Percentiles rank a stretch among this genome's conserved stretches.
phyloP scores from a whole-genome alignment of 2,113 vertebrate species.

The Stercorarius parasiticus region DNA sequence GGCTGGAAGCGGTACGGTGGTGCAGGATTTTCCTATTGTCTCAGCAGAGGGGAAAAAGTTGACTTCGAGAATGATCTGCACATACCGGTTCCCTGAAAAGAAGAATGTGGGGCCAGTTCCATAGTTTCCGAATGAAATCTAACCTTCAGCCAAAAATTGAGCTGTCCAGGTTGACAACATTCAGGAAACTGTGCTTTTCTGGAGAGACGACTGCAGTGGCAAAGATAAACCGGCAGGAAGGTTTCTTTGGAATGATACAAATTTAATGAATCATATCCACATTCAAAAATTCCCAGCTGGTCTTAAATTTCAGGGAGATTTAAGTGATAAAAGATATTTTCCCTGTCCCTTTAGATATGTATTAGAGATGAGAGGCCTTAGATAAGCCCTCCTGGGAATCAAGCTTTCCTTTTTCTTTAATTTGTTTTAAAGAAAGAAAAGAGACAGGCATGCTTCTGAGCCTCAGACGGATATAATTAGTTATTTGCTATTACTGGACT shows the following conservation, averaged over 20 bases:
- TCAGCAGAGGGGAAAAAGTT: constrained; percentile 67
- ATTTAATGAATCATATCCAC: constrained; percentile 83
- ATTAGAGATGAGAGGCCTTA: constrained; percentile 74
- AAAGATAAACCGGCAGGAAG: constrained; percentile 82
- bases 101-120: constrained; percentile 32
- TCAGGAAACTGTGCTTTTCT: constrained; percentile 73
- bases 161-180: constrained; percentile 71
- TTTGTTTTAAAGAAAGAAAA: constrained; percentile 72
- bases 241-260: constrained; percentile 82
- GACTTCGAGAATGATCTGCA: constrained; percentile 65
- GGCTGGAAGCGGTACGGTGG: constrained; percentile 15
- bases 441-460: constrained; percentile 55
- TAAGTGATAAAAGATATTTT: constrained; percentile 83
- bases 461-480: constrained; percentile 54
- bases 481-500: constrained; percentile 71
- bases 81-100: constrained; percentile 57
- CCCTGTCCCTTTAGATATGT: constrained; percentile 77
- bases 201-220: constrained; percentile 70
- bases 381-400: constrained; percentile 74
- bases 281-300: constrained; percentile 82
- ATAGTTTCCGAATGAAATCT: constrained; percentile 67
- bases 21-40: constrained; percentile 66
- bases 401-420: constrained; percentile 77
- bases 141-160: constrained; percentile 68
- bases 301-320: constrained; percentile 86